Conservation (phyloP, 2,888 invertebrate species). For the Dioctria rufipes region DNA sequence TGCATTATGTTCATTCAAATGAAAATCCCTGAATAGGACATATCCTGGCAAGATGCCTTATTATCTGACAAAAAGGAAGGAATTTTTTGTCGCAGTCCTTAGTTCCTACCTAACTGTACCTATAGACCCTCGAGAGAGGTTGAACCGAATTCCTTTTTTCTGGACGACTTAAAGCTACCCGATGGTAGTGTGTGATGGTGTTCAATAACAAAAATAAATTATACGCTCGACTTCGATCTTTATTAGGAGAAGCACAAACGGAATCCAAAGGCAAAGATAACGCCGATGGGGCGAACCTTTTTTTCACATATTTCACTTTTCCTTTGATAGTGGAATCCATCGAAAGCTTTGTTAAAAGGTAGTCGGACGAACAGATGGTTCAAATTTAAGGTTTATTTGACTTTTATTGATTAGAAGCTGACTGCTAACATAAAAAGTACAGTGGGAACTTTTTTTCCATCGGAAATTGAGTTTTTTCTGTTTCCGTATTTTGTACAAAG, state of each 20-base stretch:
- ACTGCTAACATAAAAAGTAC: no score
- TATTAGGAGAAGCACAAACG: background rate
- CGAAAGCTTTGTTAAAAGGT: conserved; percentile 25
- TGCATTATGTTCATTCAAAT: conserved; percentile 42
- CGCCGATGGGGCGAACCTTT: background rate
- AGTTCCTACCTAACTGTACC: background rate
- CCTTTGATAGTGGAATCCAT: conserved; percentile 22
- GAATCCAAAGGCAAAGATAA: background rate
- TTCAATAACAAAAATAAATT: conserved; percentile 33
- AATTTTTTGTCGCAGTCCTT: background rate
- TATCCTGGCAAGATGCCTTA: conserved; percentile 48
- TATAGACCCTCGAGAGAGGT: background rate
- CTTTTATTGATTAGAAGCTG: no score
- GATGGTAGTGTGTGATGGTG: background rate
- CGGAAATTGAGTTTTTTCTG: no score
- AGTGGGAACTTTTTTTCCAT: no score
- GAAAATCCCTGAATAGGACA: conserved; percentile 30
- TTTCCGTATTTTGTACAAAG: no score
- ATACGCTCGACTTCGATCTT: conserved; percentile 18
- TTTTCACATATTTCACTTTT: conserved; percentile 21
- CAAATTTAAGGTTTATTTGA: background rate
- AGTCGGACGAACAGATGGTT: conserved; percentile 14
- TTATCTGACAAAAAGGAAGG: conserved; percentile 30
- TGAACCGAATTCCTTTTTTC: background rate
- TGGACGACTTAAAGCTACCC: background rate